These are phyloP conservation scores for Premnoplex brunnescens DNA, from an alignment of 2,797 vertebrate species.

Conservation along the genomic window DNA sequence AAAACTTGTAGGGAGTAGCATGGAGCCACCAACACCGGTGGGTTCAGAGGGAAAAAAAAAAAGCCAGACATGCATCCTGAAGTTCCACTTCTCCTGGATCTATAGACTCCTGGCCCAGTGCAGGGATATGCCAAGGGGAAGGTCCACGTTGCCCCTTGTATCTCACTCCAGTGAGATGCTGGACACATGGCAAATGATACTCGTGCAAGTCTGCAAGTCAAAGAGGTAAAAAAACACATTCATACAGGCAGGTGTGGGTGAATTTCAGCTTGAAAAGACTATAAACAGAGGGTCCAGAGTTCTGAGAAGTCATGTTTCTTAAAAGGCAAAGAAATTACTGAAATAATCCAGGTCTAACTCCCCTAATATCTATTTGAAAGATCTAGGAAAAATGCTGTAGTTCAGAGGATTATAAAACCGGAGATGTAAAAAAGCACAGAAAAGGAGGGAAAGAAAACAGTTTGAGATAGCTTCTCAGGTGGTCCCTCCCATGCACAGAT, in stretches of 20 bases:
- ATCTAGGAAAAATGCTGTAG: not conserved
- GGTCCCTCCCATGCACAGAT: not conserved
- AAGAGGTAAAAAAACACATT: not conserved
- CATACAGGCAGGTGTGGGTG: not conserved
- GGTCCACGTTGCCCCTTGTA: not conserved
- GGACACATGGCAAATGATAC: not conserved
- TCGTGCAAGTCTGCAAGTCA: not conserved
- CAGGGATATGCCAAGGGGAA: not conserved
- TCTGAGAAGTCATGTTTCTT: not conserved
- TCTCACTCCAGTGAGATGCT: fast-evolving
- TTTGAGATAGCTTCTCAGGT: not conserved
- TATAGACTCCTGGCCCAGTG: not conserved
- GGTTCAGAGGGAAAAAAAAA: not conserved
- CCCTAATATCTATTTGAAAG: not conserved
- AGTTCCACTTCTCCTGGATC: not conserved
- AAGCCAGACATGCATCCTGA: not conserved
- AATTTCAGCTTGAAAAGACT: not conserved
- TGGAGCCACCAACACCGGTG: not conserved
- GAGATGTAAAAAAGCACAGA: not conserved
- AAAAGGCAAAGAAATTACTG: not conserved
- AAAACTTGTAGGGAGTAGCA: not conserved
- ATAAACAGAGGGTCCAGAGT: not conserved
- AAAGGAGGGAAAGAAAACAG: not conserved
- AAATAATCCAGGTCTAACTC: not conserved
- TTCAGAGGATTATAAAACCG: not conserved